These are phyloP conservation scores for Platanista minor DNA, from an alignment of 2,113 vertebrate species.

Conservation along the genomic window DNA sequence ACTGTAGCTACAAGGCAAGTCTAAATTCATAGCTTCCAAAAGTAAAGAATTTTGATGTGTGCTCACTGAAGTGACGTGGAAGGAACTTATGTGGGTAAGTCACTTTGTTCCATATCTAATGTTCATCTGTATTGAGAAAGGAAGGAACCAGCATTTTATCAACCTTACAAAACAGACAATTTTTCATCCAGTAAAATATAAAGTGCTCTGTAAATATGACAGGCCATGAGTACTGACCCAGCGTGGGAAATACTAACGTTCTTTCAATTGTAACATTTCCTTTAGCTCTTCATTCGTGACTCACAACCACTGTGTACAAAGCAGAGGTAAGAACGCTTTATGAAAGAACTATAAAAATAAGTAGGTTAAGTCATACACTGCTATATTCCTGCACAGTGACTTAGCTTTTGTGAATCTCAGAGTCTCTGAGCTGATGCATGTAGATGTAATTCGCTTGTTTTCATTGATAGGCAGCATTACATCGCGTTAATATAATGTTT, in stretches of 20 bases:
- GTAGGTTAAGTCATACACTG: neutral
- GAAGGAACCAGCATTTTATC: neutral
- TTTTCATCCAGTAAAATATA: neutral
- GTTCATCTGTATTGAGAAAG: neutral
- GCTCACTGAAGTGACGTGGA: neutral
- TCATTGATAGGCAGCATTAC: neutral
- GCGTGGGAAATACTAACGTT: neutral
- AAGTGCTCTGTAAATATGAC: neutral
- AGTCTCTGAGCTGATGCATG: neutral
- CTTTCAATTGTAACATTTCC: conserved; percentile 51
- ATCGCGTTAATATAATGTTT: neutral
- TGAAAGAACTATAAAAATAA: neutral
- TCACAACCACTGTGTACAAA: neutral
- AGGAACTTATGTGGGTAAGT: neutral
- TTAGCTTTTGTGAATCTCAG: neutral
- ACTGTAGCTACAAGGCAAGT: neutral
- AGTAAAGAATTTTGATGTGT: neutral
- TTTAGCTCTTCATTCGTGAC: conserved; percentile 11
- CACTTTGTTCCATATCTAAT: neutral
- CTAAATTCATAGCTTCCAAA: neutral
- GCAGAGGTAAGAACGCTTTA: conserved; percentile 73
- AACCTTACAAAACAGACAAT: neutral
- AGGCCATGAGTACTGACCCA: neutral
- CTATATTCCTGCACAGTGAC: neutral
- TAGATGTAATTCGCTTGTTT: neutral